Evolutionary conservation across 1,140 invertebrate species (phyloP).

Genomic region (Leptinotarsa texana): DNA sequence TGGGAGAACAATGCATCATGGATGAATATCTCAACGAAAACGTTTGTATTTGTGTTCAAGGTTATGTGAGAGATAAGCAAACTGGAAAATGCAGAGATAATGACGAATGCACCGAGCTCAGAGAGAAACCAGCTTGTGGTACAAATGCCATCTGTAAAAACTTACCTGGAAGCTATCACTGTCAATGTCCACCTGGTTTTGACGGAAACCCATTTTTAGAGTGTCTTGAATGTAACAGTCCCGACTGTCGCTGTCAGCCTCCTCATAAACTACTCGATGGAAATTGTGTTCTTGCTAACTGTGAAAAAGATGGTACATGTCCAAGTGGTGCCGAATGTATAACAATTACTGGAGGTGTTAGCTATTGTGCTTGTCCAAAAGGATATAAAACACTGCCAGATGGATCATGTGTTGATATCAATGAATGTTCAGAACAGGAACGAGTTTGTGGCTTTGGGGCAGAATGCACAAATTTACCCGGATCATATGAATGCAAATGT

Average conservation of each 20-base stretch:
- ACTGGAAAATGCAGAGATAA: constrained; percentile 81
- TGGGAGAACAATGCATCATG: constrained; percentile 81
- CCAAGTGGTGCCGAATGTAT: constrained; percentile 84
- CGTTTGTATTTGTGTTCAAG: constrained; percentile 86
- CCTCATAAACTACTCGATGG: constrained; percentile 82
- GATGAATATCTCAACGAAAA: constrained; percentile 72
- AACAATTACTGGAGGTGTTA: constrained; percentile 84
- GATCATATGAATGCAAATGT: constrained; percentile 80
- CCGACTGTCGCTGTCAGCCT: constrained; percentile 83
- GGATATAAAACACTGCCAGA: constrained; percentile 74
- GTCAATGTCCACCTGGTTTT: constrained; percentile 83
- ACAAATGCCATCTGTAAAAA: constrained; percentile 89
- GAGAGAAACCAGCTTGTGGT: constrained; percentile 78
- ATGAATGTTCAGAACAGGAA: constrained; percentile 79
- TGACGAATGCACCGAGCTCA: constrained; percentile 80
- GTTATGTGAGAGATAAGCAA: constrained; percentile 74
- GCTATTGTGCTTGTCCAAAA: constrained; percentile 86
- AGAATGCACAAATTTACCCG: constrained; percentile 79
- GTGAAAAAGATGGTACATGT: constrained; percentile 76
- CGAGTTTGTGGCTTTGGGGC: constrained; percentile 83
- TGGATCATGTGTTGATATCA: constrained; percentile 79
- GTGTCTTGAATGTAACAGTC: constrained; percentile 82
- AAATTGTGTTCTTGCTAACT: constrained; percentile 80
- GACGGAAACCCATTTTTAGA: constrained; percentile 86
- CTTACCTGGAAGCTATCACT: constrained; percentile 91